Evolutionary conservation across 2,888 invertebrate species (phyloP).

Genomic region (Anodontia alba): DNA sequence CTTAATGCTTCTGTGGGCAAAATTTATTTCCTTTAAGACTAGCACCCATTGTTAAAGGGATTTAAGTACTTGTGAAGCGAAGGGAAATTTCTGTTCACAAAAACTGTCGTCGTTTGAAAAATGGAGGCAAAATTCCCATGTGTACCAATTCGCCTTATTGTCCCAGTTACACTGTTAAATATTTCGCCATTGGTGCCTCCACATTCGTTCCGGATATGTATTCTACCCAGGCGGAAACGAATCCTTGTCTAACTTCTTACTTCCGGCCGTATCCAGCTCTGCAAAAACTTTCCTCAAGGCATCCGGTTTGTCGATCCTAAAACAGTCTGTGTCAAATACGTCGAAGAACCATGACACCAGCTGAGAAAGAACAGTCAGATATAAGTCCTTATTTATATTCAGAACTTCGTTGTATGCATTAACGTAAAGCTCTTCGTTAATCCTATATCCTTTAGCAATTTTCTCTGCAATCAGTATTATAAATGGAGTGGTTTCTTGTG

Average conservation of each 20-base stretch:
- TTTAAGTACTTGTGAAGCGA: no score
- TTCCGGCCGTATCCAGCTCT: slow-evolving; percentile 71
- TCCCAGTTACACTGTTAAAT: slow-evolving; percentile 40
- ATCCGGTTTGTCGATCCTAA: slow-evolving; percentile 67
- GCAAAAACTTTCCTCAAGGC: slow-evolving; percentile 66
- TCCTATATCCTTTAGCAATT: slow-evolving; percentile 57
- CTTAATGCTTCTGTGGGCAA: no score
- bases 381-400: slow-evolving; percentile 55
- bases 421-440: slow-evolving; percentile 71
- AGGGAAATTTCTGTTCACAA: no score
- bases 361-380: slow-evolving; percentile 59
- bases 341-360: slow-evolving; percentile 73
- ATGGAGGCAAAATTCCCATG: no score
- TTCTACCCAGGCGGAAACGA: slow-evolving; percentile 75
- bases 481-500: slow-evolving; percentile 51
- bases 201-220: slow-evolving; percentile 73
- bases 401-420: slow-evolving; percentile 67
- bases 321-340: slow-evolving; percentile 74
- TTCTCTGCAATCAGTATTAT: slow-evolving; percentile 58
- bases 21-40: no score
- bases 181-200: slow-evolving; percentile 54
- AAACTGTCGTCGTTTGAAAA: no score
- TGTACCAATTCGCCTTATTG: no score
- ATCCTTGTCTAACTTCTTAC: slow-evolving; percentile 70
- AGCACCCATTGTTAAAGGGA: no score